Evolutionary conservation across 1,140 invertebrate genomes (phyloP), one percentile per base, ranked within the genome.

Genomic region (Achroia grisella): DNA sequence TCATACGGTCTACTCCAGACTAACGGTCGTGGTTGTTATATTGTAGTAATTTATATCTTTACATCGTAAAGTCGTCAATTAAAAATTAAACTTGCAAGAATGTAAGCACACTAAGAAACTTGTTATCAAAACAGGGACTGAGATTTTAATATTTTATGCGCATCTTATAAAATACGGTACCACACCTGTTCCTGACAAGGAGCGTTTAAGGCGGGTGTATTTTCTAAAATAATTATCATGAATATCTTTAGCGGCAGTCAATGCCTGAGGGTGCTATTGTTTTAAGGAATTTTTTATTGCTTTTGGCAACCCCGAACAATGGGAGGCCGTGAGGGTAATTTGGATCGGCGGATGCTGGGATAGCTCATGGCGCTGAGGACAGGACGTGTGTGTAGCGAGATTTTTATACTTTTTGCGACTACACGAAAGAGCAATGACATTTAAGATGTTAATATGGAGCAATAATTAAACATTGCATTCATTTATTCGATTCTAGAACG

Each of bases 241-340:
- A 62, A 74, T 64, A 77, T 72, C 71, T 72, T 71, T 63, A 52
- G 64, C 60, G 52, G 68, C 67, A 62, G 64, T 62, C 48, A 43
- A 41, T 47, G 75, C 80, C 77, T 43, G 54, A 52, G 78, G 80
- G 76, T 73, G 71, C 72, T 71, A 82, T 85, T 85, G 78, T 85
- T 71, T 82, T 82, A 80, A 82, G 71, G 56, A 61, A 58, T 61
- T 76, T 85, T 85, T 84, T 84, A 73, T 77, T 71, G 67, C 67
- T 77, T 72, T 63, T 66, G 58, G 62, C 62, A 66, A 71, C 69
- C 70, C 65, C 42, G 67, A 74, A 85, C 80, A 82, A 82, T 85
- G 80, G 75, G 46, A 32, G 28, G 53, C 54, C 57, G 55, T 47
- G 62, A 65, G 68, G 62, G 62, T 72, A 70, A 71, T 67, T 61